These are phyloP conservation scores for Coleophora flavipennella DNA, from an alignment of 2,888 invertebrate genomes.

Conservation along the genomic window DNA sequence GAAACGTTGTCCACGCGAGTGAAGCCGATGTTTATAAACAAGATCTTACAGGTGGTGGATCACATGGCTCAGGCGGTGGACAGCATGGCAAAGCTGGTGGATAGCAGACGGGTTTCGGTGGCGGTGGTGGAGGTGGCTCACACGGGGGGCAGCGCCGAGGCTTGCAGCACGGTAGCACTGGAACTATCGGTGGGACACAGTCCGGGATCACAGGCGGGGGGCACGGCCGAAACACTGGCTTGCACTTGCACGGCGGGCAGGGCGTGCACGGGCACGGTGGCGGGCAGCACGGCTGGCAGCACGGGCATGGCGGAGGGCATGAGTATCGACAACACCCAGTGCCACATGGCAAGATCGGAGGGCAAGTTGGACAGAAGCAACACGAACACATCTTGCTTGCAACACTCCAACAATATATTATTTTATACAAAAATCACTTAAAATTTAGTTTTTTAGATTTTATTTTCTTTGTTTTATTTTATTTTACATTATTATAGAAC, in stretches of 20 bases:
- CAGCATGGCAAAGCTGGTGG: conserved; percentile 60
- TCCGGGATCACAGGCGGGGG: conserved; percentile 56
- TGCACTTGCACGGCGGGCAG: conserved; percentile 53
- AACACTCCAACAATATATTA: not conserved
- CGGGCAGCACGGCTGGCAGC: conserved; percentile 51
- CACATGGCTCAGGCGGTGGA: conserved; percentile 53
- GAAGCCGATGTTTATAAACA: too few relatives aligned
- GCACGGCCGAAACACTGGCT: conserved; percentile 43
- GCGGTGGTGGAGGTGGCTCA: conserved; percentile 40
- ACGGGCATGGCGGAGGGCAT: conserved; percentile 47
- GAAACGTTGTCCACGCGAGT: too few relatives aligned
- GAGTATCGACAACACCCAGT: conserved; percentile 35
- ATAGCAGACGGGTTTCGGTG: conserved; percentile 45
- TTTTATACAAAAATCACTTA: conserved; percentile 4
- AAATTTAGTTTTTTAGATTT: conserved; percentile 15
- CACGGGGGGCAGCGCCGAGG: conserved; percentile 44
- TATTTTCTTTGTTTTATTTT: conserved; percentile 10
- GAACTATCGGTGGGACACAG: conserved; percentile 53
- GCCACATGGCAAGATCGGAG: conserved; percentile 54
- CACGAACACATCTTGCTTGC: conserved; percentile 16
- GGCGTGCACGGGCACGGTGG: conserved; percentile 56
- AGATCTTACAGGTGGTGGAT: conserved; percentile 54
- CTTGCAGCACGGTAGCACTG: conserved; percentile 45
- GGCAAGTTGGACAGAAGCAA: conserved; percentile 51
- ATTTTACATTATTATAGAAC: conserved; percentile 5